phyloP scores from a whole-genome alignment of 2,797 vertebrate species.

The Gymnoscopelus braueri region DNA sequence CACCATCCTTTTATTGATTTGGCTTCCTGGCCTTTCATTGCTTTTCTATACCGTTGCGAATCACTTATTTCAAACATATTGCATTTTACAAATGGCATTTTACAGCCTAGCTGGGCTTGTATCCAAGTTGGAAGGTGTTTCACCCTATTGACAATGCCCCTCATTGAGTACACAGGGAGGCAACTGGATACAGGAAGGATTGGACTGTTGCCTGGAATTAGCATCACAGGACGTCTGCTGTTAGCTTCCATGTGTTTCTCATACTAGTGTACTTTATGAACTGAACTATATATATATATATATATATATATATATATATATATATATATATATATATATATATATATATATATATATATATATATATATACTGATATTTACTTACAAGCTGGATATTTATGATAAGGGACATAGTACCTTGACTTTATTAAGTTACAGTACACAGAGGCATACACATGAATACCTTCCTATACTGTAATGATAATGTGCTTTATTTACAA shows the following conservation, averaged over 20 bases:
- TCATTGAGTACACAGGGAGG: not conserved
- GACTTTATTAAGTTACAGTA: too few relatives aligned
- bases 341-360: too few relatives aligned
- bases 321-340: too few relatives aligned
- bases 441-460: too few relatives aligned
- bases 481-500: too few relatives aligned
- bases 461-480: too few relatives aligned
- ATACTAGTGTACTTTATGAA: not conserved
- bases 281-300: not conserved
- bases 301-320: too few relatives aligned
- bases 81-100: not conserved
- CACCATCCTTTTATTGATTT: not conserved
- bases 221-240: not conserved
- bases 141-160: slow-evolving; percentile 3
- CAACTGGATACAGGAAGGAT: slow-evolving; percentile 5
- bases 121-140: slow-evolving; percentile 6
- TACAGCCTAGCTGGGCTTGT: not conserved
- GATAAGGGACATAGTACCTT: too few relatives aligned
- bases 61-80: slow-evolving; percentile 1
- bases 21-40: not conserved
- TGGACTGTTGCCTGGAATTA: slow-evolving; percentile 11
- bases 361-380: too few relatives aligned
- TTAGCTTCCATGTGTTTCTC: not conserved
- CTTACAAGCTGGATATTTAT: too few relatives aligned
- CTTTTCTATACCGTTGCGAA: not conserved